Evolutionary conservation across 2,113 vertebrate species (phyloP), one percentile per base, ranked within the genome.

Genomic region (Otolemur garnettii): DNA sequence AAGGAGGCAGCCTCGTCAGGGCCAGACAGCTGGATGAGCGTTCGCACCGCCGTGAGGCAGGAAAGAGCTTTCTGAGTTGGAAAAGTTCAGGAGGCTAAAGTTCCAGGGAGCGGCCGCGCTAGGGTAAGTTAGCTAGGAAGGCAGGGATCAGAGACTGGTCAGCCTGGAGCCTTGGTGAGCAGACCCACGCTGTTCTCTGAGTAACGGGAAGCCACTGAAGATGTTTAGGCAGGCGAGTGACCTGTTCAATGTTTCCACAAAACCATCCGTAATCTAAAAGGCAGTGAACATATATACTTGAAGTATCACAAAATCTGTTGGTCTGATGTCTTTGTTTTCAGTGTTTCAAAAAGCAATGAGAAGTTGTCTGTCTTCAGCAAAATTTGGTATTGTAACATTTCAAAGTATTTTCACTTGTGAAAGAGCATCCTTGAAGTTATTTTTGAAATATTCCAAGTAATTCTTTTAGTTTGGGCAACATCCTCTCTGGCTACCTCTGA

Each of bases 351-450:
- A 57, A 62, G 71, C 30, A 8, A 42, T 53, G 35, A 35, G 62
- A 84, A 57, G 28, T 26, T 30, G 18, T 80, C 60, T 84, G 66
- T 82, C 77, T 93, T 92, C 60, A 79, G 59, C 53, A 57, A 62
- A 79, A 21, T 45, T 45, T 66, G 26, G 7, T 57, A 53, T 69
- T 4, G 30, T 64, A 68, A 74, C 62, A n/a, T 57, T 45, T 91
- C 30, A 91, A 62, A 62, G 53, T 38, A 19, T 80, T 24, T 1
- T 66, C 1, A 0, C 93, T 82, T 85, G 68, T 33, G 26, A 82
- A 21, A 69, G 38, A 18, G 14, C 33, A 30, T 81, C 57, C 60
- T 35, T 35, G 33, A 71, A 80, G 57, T 83, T 85, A n/a, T 59
- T 89, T 89, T 83, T 62, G 68, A 83, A 96, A 66, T 60, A 59